Evolutionary conservation across 2,113 vertebrate genomes (phyloP).

Genomic region (Callaeas wilsoni): DNA sequence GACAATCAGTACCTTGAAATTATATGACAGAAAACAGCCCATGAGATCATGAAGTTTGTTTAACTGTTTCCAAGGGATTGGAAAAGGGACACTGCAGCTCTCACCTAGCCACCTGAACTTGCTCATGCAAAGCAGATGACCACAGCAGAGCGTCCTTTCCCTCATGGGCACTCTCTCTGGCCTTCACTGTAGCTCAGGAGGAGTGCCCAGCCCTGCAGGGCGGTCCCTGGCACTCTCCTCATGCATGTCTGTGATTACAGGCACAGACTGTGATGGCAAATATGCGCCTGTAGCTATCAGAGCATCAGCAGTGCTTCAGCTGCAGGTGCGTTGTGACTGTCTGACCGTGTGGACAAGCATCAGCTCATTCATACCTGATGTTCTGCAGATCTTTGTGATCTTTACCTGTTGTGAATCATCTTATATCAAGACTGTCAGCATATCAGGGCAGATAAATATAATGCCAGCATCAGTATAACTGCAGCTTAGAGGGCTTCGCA

Average conservation of each 20-base stretch:
- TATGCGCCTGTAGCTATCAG: not conserved
- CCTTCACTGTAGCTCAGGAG: not conserved
- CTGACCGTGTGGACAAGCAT: not conserved
- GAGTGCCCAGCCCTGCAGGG: not conserved
- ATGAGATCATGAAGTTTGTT: not conserved
- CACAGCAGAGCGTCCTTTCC: accelerated
- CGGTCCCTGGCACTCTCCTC: not conserved
- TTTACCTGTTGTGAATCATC: not conserved
- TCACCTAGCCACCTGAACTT: not conserved
- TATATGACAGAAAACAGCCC: not conserved
- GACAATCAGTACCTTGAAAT: not conserved
- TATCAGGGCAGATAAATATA: not conserved
- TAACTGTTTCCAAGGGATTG: not conserved
- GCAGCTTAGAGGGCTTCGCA: not conserved
- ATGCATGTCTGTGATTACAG: accelerated
- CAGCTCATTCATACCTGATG: not conserved
- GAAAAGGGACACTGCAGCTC: not conserved
- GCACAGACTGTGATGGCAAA: not conserved
- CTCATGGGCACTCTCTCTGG: accelerated
- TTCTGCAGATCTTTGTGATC: not conserved
- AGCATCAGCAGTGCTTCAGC: not conserved
- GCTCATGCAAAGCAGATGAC: not conserved
- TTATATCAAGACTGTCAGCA: not conserved
- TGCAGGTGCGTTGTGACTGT: not conserved
- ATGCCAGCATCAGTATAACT: not conserved